Evolutionary conservation across 2,113 vertebrate genomes (phyloP).

Genomic region (Petroica traversi): DNA sequence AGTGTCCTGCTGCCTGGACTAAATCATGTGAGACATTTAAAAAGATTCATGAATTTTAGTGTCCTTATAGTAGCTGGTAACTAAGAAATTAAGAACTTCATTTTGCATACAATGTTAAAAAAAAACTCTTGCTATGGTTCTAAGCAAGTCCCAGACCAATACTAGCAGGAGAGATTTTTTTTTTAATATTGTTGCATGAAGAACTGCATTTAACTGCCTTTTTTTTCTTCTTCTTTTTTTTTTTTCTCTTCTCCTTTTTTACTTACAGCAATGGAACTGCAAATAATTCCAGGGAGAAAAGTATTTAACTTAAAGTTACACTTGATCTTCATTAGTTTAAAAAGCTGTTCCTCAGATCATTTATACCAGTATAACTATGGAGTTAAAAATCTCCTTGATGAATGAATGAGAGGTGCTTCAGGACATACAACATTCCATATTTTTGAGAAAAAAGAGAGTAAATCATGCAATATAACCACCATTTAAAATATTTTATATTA

Average conservation of each 20-base stretch:
- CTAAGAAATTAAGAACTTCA: neutral
- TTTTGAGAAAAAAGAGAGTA: neutral
- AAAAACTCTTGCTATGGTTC: neutral
- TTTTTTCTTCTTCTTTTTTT: neutral
- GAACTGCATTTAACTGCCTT: neutral
- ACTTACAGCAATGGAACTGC: neutral
- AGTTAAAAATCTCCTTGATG: neutral
- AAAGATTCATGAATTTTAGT: neutral
- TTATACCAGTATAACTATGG: neutral
- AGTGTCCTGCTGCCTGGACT: rapidly evolving
- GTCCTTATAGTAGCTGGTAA: neutral
- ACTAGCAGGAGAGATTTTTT: neutral
- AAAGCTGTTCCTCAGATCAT: neutral
- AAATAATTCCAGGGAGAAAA: neutral
- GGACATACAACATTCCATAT: neutral
- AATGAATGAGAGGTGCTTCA: neutral
- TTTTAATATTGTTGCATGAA: neutral
- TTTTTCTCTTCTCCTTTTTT: neutral
- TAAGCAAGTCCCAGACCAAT: neutral
- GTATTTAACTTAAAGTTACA: neutral
- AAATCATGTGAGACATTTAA: neutral
- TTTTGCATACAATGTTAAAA: neutral
- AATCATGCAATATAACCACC: neutral
- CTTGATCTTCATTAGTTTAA: neutral
- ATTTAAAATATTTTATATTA: neutral